These are phyloP conservation scores for Cheilosia urbana DNA, from an alignment of 2,888 invertebrate genomes.

Conservation along the genomic window DNA sequence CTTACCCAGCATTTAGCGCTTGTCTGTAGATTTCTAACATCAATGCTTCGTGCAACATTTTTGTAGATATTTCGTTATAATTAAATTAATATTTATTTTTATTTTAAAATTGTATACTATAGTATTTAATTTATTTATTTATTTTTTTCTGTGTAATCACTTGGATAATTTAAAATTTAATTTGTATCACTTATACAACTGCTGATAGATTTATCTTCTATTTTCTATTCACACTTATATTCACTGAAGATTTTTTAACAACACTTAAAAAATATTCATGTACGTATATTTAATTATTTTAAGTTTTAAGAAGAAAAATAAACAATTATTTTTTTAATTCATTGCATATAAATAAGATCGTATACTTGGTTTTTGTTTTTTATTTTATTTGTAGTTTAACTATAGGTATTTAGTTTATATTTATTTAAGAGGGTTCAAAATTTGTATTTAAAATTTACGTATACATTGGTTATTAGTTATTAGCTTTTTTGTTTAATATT, in stretches of 20 bases:
- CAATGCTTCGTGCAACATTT: constrained; percentile 83
- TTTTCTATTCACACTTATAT: constrained; percentile 72
- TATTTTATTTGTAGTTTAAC: constrained; percentile 35
- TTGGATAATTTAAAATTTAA: constrained; percentile 71
- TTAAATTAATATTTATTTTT: constrained; percentile 55
- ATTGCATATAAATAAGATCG: constrained; percentile 80
- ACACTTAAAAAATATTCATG: constrained; percentile 62
- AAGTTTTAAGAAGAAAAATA: constrained; percentile 76
- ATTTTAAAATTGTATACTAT: constrained; percentile 51
- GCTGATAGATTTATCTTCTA: constrained; percentile 42
- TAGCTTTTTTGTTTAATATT: constrained; percentile 56
- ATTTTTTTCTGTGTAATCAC: constrained; percentile 63
- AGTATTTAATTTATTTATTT: constrained; percentile 62
- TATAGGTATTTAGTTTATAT: constrained; percentile 42
- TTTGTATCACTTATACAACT: constrained; percentile 76
- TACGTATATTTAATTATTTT: constrained; percentile 75
- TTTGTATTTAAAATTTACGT: constrained; percentile 80
- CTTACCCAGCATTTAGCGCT: constrained; percentile 83
- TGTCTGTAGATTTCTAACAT: constrained; percentile 83
- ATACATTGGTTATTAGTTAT: constrained; percentile 80
- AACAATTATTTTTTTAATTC: constrained; percentile 76
- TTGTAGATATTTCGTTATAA: constrained; percentile 66
- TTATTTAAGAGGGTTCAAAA: constrained; percentile 66
- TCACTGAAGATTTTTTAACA: constrained; percentile 69
- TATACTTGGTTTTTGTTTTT: constrained; percentile 73